Conservation (phyloP, 2,888 invertebrate species). For the Salpingus planirostris region DNA sequence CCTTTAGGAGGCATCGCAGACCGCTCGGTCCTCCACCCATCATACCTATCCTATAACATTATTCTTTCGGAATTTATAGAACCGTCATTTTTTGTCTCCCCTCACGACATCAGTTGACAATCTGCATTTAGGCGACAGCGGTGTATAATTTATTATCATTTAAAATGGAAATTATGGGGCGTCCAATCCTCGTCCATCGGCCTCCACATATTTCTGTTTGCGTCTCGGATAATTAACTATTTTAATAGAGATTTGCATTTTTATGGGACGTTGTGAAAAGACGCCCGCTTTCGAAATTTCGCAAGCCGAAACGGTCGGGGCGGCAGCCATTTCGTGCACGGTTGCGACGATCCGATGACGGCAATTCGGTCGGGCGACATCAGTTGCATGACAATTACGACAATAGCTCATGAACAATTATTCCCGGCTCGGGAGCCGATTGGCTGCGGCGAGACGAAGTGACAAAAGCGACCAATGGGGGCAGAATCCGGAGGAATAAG, state of each 20-base stretch:
- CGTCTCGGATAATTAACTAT: slow-evolving; percentile 15
- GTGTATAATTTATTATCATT: slow-evolving; percentile 17
- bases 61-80: slow-evolving; percentile 29
- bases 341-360: not conserved
- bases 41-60: no score
- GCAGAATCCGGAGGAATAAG: no score
- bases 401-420: slow-evolving; percentile 35
- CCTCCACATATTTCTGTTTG: slow-evolving; percentile 15
- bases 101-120: slow-evolving; percentile 28
- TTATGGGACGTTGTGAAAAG: no score
- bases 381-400: slow-evolving; percentile 36
- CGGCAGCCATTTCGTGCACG: not conserved
- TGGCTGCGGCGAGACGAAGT: slow-evolving; percentile 27
- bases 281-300: no score
- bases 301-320: slow-evolving; percentile 2
- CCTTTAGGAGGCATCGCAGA: slow-evolving; percentile 30
- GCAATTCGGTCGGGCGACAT: no score
- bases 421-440: no score
- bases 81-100: slow-evolving; percentile 28
- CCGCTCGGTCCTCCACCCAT: slow-evolving; percentile 26
- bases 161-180: slow-evolving; percentile 17
- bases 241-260: slow-evolving; percentile 13
- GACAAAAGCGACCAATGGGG: slow-evolving; percentile 36
- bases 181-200: slow-evolving; percentile 6
- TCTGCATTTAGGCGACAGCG: slow-evolving; percentile 18